phyloP scores from a whole-genome alignment of 2,113 vertebrate genomes.

The Nothocercus julius region DNA sequence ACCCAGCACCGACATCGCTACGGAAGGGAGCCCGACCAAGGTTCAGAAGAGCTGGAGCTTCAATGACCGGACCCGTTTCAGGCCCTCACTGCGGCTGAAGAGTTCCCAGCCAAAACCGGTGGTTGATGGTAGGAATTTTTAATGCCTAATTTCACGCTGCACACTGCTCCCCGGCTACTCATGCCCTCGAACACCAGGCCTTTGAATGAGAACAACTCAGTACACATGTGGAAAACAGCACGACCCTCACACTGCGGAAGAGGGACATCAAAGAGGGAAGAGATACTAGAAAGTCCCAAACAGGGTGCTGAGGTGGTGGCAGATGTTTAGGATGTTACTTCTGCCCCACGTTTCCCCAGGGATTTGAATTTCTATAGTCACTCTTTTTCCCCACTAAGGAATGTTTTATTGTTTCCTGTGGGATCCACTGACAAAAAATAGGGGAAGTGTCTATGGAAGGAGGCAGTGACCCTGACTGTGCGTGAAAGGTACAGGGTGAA shows the following conservation, averaged over 20 bases:
- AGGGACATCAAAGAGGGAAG: background rate
- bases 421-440: background rate
- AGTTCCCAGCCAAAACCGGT: constrained; percentile 91
- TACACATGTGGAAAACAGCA: background rate
- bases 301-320: rapidly evolving
- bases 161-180: rapidly evolving
- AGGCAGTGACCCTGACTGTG: background rate
- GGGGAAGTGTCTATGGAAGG: background rate
- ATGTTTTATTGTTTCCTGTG: background rate
- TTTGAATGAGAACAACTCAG: rapidly evolving
- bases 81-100: constrained; percentile 93
- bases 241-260: background rate
- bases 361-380: background rate
- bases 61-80: constrained; percentile 94
- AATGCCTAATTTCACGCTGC: background rate
- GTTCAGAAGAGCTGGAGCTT: constrained; percentile 99
- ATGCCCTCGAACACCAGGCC: rapidly evolving
- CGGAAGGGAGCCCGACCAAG: constrained; percentile 91
- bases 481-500: background rate
- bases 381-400: background rate
- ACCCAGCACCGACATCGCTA: constrained; percentile 84
- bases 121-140: constrained; percentile 83
- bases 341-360: background rate
- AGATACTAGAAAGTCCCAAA: background rate
- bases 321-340: background rate